phyloP scores from a whole-genome alignment of 2,797 vertebrate species.

The Catamblyrhynchus diadema region DNA sequence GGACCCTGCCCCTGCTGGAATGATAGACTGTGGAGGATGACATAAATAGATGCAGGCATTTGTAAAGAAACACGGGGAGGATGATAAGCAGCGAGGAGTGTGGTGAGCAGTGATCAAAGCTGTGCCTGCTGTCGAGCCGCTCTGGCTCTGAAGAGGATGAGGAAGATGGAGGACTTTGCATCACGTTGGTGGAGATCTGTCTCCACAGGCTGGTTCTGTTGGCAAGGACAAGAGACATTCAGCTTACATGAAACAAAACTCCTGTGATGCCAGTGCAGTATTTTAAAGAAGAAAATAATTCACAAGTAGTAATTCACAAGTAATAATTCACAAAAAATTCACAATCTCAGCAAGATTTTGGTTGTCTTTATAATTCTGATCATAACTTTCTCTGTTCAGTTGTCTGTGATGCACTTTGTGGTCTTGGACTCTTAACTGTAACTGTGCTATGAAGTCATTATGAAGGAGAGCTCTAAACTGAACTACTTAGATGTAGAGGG shows the following conservation, averaged over 20 bases:
- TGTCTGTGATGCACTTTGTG: neutral
- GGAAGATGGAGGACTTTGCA: neutral
- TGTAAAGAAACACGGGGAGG: neutral
- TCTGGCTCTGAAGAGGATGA: neutral
- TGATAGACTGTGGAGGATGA: neutral
- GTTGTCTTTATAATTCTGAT: neutral
- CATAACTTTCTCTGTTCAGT: neutral
- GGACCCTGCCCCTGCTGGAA: rapidly evolving
- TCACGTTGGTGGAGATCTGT: rapidly evolving
- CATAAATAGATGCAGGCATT: neutral
- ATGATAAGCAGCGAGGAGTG: neutral
- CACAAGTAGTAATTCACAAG: neutral
- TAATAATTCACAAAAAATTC: neutral
- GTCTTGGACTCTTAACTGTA: neutral
- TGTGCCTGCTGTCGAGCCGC: neutral
- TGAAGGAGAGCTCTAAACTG: neutral
- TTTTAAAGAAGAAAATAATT: neutral
- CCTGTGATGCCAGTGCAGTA: neutral
- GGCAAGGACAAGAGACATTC: neutral
- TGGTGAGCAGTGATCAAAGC: neutral
- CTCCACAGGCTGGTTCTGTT: neutral
- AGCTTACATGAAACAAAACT: neutral
- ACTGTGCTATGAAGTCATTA: neutral
- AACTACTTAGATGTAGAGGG: neutral
- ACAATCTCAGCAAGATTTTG: neutral